Percentiles rank a stretch among this genome's conserved stretches.
Evolutionary conservation across 23 tunicate genomes (phyloP).

Genomic region (Halocynthia aurantium): DNA sequence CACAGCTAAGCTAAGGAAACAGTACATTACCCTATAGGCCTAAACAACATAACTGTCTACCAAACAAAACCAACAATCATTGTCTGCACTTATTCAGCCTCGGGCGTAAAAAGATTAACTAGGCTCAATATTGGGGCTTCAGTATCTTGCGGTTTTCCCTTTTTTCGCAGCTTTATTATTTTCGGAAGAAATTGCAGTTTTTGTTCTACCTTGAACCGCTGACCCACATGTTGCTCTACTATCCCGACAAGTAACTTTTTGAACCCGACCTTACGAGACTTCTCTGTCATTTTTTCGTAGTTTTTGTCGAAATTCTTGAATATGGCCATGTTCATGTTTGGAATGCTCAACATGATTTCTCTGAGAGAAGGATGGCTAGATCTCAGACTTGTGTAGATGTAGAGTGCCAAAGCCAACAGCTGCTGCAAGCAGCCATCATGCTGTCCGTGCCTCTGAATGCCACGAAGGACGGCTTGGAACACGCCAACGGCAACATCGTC

Average conservation of each 20-base stretch:
- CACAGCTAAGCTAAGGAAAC: no score
- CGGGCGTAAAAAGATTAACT: no score
- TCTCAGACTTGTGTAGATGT: constrained; percentile 24
- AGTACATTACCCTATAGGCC: no score
- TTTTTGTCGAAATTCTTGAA: constrained; percentile 24
- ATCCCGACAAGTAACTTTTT: constrained; percentile 38
- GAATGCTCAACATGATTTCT: constrained; percentile 25
- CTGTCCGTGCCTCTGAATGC: constrained; percentile 66
- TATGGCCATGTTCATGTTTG: constrained; percentile 5
- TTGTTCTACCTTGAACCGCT: constrained; percentile 55
- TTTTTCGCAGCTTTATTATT: constrained; percentile 5
- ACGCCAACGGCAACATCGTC: constrained; percentile 37
- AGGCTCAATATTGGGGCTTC: not conserved
- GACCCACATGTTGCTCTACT: constrained; percentile 63
- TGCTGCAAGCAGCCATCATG: constrained; percentile 54
- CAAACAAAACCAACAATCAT: no score
- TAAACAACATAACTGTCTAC: no score
- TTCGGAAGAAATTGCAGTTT: constrained; percentile 47
- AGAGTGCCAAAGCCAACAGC: constrained; percentile 30
- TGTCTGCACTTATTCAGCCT: no score
- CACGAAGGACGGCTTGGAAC: constrained; percentile 45
- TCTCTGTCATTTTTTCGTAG: constrained; percentile 29
- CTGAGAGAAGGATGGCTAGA: constrained; percentile 13
- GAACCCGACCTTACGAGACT: constrained; percentile 37
- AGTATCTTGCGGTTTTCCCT: not conserved